Evolutionary conservation across 2,797 vertebrate species (phyloP), one percentile per base, ranked within the genome.

Genomic region (Sternarchorhynchus goeldii): DNA sequence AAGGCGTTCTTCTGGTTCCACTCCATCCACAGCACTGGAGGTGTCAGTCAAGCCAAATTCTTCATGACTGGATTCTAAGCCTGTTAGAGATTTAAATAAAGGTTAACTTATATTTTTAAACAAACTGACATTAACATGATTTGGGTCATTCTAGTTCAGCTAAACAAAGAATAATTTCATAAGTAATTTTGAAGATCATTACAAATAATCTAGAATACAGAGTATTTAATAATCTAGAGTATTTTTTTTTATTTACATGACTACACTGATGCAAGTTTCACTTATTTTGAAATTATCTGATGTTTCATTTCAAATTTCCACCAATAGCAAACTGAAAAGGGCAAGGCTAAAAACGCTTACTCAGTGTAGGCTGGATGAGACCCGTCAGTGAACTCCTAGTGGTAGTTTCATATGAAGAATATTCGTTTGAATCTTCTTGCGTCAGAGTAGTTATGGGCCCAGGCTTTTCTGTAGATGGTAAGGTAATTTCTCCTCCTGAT

Each of bases 51-150:
- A 71, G 58, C 16, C 73, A 4, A 71, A 62, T 14, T 63, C 72
- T 5, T 83, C 81, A 31, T 71, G 18, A 72, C 64, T 81, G 18
- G 75, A 31, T 41, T 81, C 8, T 25, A 75, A 71, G 82, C 68
- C 91, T 93, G 86, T 41, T 5, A 82, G 50, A 20, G 66, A 45
- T 12, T 14, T 50, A 50, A 50, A 50, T 14, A 50, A 50, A 50
- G 1, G 12, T 50, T 50, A 12, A 50, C 3, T 50, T 50, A 50
- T 50, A 12, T 12, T 50, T 50, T 50, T 50, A 50, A 50, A 50
- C 14, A 10, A 12, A 50, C 45, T 50, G 10, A 50, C 0, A 50
- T 14, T 50, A 2, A 2, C 45, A 74, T 4, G 75, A 78, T 12
- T 29, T 32, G 29, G 34, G 64, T 36, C 10, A 73, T 41, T 20